Evolutionary conservation across 2,113 vertebrate genomes (phyloP).

Genomic region (Oryzias javanicus): DNA sequence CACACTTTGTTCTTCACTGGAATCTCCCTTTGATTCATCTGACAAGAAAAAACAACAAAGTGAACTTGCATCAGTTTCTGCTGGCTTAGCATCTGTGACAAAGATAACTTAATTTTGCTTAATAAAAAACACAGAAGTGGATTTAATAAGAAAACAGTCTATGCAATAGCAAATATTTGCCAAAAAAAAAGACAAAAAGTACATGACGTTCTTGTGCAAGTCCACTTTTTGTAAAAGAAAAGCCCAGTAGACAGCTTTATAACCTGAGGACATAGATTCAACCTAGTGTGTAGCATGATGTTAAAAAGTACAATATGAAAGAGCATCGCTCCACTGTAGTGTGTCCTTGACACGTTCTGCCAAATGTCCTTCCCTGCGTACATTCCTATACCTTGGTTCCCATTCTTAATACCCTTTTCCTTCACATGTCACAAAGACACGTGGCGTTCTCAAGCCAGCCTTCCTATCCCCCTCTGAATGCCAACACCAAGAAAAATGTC

Average conservation of each 20-base stretch:
- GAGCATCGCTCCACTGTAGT: slow-evolving; percentile 47
- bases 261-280: slow-evolving; percentile 46
- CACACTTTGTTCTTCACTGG: slow-evolving; percentile 91
- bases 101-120: background rate
- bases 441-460: slow-evolving; percentile 53
- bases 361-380: slow-evolving; percentile 66
- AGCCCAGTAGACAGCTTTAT: slow-evolving; percentile 41
- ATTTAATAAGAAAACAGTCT: background rate
- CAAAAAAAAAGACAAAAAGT: slow-evolving; percentile 10
- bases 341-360: slow-evolving; percentile 72
- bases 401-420: slow-evolving; percentile 72
- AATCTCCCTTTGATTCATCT: slow-evolving; percentile 96
- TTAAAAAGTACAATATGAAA: slow-evolving; percentile 64
- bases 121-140: background rate
- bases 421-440: slow-evolving; percentile 70
- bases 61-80: background rate
- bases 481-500: slow-evolving; percentile 73
- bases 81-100: background rate
- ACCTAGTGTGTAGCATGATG: slow-evolving; percentile 57
- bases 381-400: slow-evolving; percentile 59
- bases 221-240: slow-evolving; percentile 8
- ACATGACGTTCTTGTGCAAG: slow-evolving; percentile 1
- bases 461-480: slow-evolving; percentile 75
- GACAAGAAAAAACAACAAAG: slow-evolving; percentile 47
- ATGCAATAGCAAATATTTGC: background rate